Evolutionary conservation across 2,797 vertebrate genomes (phyloP).

Genomic region (Sandelia bainsii): DNA sequence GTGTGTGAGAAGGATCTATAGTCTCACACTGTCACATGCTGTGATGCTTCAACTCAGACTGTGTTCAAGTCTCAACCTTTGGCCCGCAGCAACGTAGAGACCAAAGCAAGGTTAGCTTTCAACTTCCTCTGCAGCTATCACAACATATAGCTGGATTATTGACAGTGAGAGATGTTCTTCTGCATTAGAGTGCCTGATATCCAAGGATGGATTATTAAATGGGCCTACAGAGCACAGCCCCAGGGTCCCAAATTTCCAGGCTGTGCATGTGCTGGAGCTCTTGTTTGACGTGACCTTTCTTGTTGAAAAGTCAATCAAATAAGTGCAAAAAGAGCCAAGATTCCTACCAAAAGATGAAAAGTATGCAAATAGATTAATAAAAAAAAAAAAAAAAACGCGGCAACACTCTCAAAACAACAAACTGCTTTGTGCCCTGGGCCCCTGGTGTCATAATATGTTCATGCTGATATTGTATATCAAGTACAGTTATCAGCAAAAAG

Average conservation of each 20-base stretch:
- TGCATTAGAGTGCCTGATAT: neutral
- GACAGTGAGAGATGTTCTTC: constrained; percentile 2
- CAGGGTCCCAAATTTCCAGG: too few species aligned
- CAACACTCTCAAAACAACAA: too few species aligned
- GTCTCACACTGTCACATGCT: constrained; percentile 70
- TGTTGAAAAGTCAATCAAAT: too few species aligned
- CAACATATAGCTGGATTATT: constrained; percentile 54
- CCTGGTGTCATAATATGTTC: neutral
- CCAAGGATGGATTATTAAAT: neutral
- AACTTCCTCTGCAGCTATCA: constrained; percentile 73
- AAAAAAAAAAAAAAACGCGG: too few species aligned
- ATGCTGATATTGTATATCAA: constrained; percentile 11
- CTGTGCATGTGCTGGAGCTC: too few species aligned
- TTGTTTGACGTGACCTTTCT: too few species aligned
- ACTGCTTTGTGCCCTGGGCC: neutral
- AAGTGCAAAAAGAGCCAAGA: too few species aligned
- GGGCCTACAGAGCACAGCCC: too few species aligned
- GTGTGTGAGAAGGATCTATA: constrained; percentile 34
- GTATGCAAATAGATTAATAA: too few species aligned
- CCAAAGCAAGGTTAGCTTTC: constrained; percentile 49
- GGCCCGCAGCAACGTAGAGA: constrained; percentile 31
- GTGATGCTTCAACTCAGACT: constrained; percentile 50
- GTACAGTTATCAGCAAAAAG: neutral
- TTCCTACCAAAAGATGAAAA: too few species aligned
- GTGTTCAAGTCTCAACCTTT: constrained; percentile 46